phyloP scores from a whole-genome alignment of 1,140 invertebrate genomes.

The Tetramorium parvispinum region DNA sequence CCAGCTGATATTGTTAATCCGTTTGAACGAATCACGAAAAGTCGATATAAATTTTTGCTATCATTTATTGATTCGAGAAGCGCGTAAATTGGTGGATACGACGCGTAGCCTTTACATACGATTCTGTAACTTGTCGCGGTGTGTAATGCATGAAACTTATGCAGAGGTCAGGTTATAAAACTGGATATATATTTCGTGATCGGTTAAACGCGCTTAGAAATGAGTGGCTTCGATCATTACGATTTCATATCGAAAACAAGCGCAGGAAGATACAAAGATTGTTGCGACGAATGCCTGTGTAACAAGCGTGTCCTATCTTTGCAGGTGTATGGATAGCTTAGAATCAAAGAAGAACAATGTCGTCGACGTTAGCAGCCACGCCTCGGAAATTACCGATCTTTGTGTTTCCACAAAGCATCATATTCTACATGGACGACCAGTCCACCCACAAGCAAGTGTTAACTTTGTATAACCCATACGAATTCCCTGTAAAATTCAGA shows the following conservation, averaged over 20 bases:
- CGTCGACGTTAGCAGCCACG: slow-evolving; percentile 72
- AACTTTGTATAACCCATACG: slow-evolving; percentile 95
- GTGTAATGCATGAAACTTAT: neutral
- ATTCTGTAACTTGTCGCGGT: neutral
- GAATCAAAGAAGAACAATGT: slow-evolving; percentile 74
- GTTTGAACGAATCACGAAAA: neutral
- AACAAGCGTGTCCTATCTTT: slow-evolving; percentile 81
- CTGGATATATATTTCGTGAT: neutral
- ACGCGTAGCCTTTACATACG: neutral
- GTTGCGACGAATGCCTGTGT: slow-evolving; percentile 66
- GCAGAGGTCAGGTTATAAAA: neutral
- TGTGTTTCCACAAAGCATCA: slow-evolving; percentile 92
- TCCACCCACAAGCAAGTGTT: slow-evolving; percentile 93
- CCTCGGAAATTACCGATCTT: slow-evolving; percentile 90
- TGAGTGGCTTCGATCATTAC: neutral
- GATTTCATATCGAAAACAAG: neutral
- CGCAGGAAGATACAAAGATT: neutral
- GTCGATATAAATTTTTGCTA: neutral
- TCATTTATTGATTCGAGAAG: neutral
- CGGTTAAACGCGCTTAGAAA: neutral
- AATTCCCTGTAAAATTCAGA: slow-evolving; percentile 94
- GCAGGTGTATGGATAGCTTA: slow-evolving; percentile 65
- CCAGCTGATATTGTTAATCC: neutral
- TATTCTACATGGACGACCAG: slow-evolving; percentile 92
- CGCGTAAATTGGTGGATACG: neutral